A percentile compares a stretch with the other conserved stretches of the same genome.
These are phyloP conservation scores for Spodoptera picta DNA, from an alignment of 2,888 invertebrate genomes.

Conservation along the genomic window DNA sequence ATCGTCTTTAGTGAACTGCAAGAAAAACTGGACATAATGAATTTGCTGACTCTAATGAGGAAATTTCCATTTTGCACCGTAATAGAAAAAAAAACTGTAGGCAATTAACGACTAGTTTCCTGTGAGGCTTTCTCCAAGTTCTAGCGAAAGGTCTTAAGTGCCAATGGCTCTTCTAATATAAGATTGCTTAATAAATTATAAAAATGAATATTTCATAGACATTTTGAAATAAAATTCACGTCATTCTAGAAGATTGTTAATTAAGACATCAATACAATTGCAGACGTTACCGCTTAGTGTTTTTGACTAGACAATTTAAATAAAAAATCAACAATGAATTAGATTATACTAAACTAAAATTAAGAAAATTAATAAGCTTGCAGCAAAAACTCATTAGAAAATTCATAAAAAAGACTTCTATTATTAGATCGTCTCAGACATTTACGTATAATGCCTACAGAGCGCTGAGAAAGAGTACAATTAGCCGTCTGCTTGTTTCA, in stretches of 20 bases:
- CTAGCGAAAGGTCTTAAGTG: conserved; percentile 10
- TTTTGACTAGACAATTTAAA: no score
- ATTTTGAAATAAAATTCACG: no score
- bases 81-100: conserved; percentile 63
- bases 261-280: no score
- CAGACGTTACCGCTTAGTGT: no score
- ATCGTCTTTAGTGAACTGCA: conserved; percentile 49
- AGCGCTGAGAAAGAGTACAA: conserved; percentile 27
- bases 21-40: conserved; percentile 70
- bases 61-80: conserved; percentile 74
- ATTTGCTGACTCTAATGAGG: conserved; percentile 80
- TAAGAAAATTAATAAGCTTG: conserved; percentile 10
- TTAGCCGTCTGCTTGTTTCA: conserved; percentile 35
- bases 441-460: conserved; percentile 22
- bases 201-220: no score
- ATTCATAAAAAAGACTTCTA: conserved; percentile 19
- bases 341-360: neutral
- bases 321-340: conserved; percentile 1
- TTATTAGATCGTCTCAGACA: conserved; percentile 3
- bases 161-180: conserved; percentile 12
- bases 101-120: conserved; percentile 69
- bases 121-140: conserved; percentile 40
- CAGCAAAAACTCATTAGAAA: conserved; percentile 3
- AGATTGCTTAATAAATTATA: no score
- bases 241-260: no score